Conservation (phyloP, 2,888 invertebrate species). For the Priapulus caudatus region DNA sequence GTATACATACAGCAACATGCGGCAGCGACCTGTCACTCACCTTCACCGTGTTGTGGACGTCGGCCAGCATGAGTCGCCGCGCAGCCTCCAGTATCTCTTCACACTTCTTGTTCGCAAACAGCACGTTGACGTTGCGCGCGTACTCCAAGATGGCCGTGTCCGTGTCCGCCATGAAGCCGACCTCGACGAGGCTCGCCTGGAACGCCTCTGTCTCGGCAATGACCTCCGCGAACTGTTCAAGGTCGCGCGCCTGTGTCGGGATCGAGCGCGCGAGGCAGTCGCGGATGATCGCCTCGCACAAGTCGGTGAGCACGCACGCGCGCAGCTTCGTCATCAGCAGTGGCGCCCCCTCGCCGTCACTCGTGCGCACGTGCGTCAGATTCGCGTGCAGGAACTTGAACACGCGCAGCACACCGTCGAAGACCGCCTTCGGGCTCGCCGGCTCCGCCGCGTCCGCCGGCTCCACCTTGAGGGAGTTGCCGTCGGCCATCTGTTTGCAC, state of each 20-base stretch:
- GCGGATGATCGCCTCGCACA: slow-evolving; percentile 53
- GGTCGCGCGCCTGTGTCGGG: slow-evolving; percentile 58
- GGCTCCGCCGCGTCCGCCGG: neutral
- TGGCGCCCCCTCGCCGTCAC: slow-evolving; percentile 27
- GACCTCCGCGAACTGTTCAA: slow-evolving; percentile 52
- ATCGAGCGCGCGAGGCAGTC: slow-evolving; percentile 63
- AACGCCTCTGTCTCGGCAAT: slow-evolving; percentile 53
- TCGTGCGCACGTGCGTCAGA: slow-evolving; percentile 44
- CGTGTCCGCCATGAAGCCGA: slow-evolving; percentile 31
- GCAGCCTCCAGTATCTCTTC: slow-evolving; percentile 56
- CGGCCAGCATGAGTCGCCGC: slow-evolving; percentile 59
- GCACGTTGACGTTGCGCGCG: slow-evolving; percentile 56
- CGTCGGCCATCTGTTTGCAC: slow-evolving; percentile 14
- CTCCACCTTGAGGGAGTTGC: neutral
- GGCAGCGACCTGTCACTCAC: too few relatives aligned
- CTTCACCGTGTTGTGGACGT: slow-evolving; percentile 59
- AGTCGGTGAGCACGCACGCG: slow-evolving; percentile 44
- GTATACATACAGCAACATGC: too few relatives aligned
- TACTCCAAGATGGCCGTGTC: slow-evolving; percentile 50
- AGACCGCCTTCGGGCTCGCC: slow-evolving; percentile 45
- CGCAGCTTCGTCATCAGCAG: slow-evolving; percentile 46
- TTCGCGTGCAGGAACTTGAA: slow-evolving; percentile 48
- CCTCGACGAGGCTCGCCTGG: slow-evolving; percentile 49
- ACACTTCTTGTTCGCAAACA: slow-evolving; percentile 64
- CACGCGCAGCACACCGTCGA: slow-evolving; percentile 46